Conservation (phyloP, 1,140 invertebrate genomes). For the Leptinotarsa texana region DNA sequence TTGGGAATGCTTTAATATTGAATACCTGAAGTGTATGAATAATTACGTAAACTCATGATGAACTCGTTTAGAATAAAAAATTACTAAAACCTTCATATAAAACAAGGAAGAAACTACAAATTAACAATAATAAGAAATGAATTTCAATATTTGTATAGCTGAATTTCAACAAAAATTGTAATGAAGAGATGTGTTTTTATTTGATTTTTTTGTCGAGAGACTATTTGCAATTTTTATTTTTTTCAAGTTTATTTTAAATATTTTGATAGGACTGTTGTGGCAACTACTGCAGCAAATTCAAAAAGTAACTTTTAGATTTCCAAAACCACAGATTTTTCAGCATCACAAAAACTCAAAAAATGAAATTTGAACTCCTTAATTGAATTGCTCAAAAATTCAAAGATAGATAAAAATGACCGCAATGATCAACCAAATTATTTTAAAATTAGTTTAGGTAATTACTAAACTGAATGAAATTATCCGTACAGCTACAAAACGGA, state of each 20-base stretch:
- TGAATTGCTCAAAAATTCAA: neutral
- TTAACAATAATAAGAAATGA: too few relatives aligned
- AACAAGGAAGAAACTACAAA: too few relatives aligned
- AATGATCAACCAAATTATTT: neutral
- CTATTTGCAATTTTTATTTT: constrained; percentile 1
- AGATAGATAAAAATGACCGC: neutral
- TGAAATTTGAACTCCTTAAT: neutral
- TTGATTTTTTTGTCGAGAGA: neutral
- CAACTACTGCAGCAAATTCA: neutral
- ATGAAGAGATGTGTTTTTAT: too few relatives aligned
- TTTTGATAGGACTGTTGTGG: neutral
- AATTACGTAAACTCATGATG: too few relatives aligned
- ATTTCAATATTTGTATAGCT: too few relatives aligned
- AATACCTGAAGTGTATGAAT: too few relatives aligned
- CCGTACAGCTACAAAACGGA: neutral
- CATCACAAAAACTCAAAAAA: neutral
- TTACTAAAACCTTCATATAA: too few relatives aligned
- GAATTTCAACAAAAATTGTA: too few relatives aligned
- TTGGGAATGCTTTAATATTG: too few relatives aligned
- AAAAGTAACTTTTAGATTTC: neutral
- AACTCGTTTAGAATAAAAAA: too few relatives aligned
- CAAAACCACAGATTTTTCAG: neutral
- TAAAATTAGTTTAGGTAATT: neutral
- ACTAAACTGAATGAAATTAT: neutral
- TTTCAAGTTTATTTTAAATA: neutral